These are phyloP conservation scores for Drosophila cardini DNA, from an alignment of 1,140 invertebrate species.

Conservation along the genomic window DNA sequence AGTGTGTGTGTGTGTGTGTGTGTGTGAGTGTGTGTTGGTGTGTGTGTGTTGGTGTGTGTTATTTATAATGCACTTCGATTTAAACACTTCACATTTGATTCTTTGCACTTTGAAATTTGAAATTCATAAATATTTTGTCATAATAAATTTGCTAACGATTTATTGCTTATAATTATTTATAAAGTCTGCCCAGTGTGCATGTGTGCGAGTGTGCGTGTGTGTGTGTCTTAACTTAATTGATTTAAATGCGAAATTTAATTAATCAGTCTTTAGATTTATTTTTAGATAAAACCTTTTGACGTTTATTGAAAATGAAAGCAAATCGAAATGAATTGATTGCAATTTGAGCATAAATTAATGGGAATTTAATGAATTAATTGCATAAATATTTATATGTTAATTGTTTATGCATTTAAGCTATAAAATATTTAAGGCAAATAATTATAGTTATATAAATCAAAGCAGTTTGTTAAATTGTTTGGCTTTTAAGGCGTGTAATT, in stretches of 20 bases:
- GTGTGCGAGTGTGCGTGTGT: not conserved
- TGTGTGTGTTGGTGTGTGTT: too few relatives aligned
- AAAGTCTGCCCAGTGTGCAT: not conserved
- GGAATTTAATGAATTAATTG: not conserved
- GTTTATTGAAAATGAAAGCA: not conserved
- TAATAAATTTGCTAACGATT: conserved; percentile 30
- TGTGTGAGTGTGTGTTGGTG: conserved; percentile 2
- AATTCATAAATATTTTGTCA: conserved; percentile 27
- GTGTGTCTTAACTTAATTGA: conserved; percentile 5
- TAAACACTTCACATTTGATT: conserved; percentile 21
- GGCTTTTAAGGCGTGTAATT: not conserved
- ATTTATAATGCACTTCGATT: conserved; percentile 65
- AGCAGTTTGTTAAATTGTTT: too few relatives aligned
- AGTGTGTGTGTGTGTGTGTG: conserved; percentile 35
- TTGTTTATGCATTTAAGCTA: too few relatives aligned
- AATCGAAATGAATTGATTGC: conserved; percentile 1
- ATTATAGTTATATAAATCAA: too few relatives aligned
- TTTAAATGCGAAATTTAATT: conserved; percentile 11
- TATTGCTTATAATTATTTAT: conserved; percentile 19
- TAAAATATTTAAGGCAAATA: too few relatives aligned
- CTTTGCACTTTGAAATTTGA: conserved; percentile 16
- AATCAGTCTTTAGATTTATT: conserved; percentile 2
- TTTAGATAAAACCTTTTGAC: not conserved
- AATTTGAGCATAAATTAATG: not conserved
- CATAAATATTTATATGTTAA: too few relatives aligned